These are phyloP conservation scores for Clupea harengus DNA, from an alignment of 2,113 vertebrate species.

Conservation along the genomic window DNA sequence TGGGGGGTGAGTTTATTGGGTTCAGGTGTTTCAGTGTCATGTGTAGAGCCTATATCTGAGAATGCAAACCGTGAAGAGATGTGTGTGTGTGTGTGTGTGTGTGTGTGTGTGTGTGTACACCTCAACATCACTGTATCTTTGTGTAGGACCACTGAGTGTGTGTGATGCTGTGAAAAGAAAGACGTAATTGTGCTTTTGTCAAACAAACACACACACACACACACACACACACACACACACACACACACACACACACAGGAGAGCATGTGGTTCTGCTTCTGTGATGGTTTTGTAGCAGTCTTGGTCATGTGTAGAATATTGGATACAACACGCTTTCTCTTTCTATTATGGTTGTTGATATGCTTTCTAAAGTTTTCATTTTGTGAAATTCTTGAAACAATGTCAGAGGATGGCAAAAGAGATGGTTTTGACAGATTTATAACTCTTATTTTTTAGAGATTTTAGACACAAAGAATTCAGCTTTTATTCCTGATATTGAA, in stretches of 20 bases:
- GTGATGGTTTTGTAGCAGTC: slow-evolving; percentile 54
- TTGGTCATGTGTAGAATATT: slow-evolving; percentile 62
- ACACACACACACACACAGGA: slow-evolving; percentile 8
- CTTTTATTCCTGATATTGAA: slow-evolving; percentile 39
- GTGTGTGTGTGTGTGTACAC: not conserved
- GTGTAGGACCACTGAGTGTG: not conserved
- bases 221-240: slow-evolving; percentile 1
- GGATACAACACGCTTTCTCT: slow-evolving; percentile 54
- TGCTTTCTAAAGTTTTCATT: slow-evolving; percentile 54
- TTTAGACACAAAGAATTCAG: slow-evolving; percentile 37
- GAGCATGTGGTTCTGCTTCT: slow-evolving; percentile 16
- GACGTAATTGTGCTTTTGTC: not conserved
- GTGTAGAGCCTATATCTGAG: slow-evolving; percentile 67
- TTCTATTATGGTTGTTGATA: slow-evolving; percentile 54
- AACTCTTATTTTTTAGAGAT: slow-evolving; percentile 48
- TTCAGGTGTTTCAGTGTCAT: slow-evolving; percentile 45
- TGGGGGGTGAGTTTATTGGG: slow-evolving; percentile 41
- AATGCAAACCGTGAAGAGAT: not conserved
- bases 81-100: not conserved
- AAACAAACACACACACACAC: not conserved
- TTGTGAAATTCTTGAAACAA: slow-evolving; percentile 45
- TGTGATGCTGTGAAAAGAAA: not conserved
- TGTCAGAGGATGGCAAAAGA: slow-evolving; percentile 35
- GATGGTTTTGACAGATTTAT: slow-evolving; percentile 35
- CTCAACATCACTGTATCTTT: not conserved